These are phyloP conservation scores for Trachemys scripta DNA, from an alignment of 2,113 vertebrate species.

Conservation along the genomic window DNA sequence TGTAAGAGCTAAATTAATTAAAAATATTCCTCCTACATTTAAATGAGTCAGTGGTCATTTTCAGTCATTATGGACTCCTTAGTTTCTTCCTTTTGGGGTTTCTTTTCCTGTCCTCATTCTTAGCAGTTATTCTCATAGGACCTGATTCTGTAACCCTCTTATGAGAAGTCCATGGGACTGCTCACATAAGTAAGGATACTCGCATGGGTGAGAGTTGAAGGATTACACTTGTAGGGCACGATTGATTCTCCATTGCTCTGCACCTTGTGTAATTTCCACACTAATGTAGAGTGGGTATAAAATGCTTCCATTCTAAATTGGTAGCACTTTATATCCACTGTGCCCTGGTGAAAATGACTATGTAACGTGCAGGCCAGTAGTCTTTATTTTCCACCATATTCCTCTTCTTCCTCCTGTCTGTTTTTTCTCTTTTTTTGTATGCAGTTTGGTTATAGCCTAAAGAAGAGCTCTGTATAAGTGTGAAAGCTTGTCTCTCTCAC, in stretches of 20 bases:
- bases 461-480: not conserved
- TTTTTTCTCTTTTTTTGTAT: not conserved
- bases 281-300: not conserved
- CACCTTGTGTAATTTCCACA: not conserved
- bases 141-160: not conserved
- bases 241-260: not conserved
- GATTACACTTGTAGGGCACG: not conserved
- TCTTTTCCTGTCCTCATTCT: not conserved
- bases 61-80: constrained; percentile 7
- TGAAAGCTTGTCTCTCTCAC: not conserved
- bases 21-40: not conserved
- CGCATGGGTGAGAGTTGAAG: not conserved
- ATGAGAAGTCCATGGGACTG: constrained; percentile 25
- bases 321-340: not conserved
- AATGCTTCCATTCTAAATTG: not conserved
- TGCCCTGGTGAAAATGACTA: not conserved
- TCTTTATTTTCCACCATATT: not conserved
- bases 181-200: constrained; percentile 42
- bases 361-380: not conserved
- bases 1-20: not conserved
- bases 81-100: not conserved
- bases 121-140: not conserved
- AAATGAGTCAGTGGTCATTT: not conserved
- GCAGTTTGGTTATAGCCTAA: too few relatives aligned
- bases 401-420: not conserved